Percentiles rank a stretch among this genome's conserved stretches.
phyloP scores from a whole-genome alignment of 1,140 invertebrate genomes.

The Drosophila erecta region DNA sequence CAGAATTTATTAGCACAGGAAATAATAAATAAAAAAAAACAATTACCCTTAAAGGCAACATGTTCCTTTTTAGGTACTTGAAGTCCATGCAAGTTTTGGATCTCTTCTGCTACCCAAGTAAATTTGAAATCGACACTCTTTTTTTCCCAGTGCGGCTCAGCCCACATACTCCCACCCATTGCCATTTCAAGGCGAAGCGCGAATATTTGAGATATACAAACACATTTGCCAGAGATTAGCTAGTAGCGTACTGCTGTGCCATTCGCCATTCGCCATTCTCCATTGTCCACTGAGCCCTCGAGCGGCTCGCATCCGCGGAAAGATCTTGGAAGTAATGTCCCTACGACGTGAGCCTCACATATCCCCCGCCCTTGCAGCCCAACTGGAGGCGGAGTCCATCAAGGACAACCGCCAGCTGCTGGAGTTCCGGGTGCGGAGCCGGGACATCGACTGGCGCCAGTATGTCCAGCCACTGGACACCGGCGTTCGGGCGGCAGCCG shows the following conservation, averaged over 20 bases:
- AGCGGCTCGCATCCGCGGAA: not conserved
- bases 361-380: conserved; percentile 54
- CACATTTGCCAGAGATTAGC: not conserved
- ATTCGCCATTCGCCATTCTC: not conserved
- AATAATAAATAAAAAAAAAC: too few species aligned
- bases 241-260: not conserved
- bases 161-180: not conserved
- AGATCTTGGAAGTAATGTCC: conserved; percentile 7
- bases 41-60: too few species aligned
- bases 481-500: conserved; percentile 27
- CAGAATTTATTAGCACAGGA: too few species aligned
- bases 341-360: not conserved
- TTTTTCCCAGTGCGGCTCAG: not conserved
- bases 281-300: conserved; percentile 5
- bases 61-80: too few species aligned
- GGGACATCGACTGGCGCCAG: conserved; percentile 59
- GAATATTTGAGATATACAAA: not conserved
- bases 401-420: conserved; percentile 71
- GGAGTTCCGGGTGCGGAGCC: conserved; percentile 61
- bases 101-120: too few species aligned
- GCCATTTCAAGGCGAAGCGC: not conserved
- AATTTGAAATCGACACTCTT: too few species aligned
- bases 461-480: conserved; percentile 56
- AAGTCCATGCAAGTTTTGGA: not conserved
- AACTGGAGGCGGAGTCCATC: conserved; percentile 76